Evolutionary conservation across 2,113 vertebrate species (phyloP).

Genomic region (Nannobrachium achirus): DNA sequence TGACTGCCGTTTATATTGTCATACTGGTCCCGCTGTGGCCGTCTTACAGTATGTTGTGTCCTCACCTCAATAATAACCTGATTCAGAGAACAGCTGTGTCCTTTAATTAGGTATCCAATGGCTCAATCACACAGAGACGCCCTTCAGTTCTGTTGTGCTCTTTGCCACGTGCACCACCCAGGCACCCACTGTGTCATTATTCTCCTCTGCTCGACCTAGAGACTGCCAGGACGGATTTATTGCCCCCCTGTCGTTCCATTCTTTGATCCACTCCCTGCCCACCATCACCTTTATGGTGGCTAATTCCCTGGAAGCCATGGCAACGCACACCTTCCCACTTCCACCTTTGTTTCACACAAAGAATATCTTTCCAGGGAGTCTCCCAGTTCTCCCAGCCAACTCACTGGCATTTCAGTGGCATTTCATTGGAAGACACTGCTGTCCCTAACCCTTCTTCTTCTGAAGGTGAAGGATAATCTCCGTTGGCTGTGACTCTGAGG

Average conservation of each 20-base stretch:
- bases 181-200: no score
- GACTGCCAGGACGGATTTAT: neutral
- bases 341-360: neutral
- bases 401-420: conserved; percentile 6
- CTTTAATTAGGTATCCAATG: conserved; percentile 32
- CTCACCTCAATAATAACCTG: neutral
- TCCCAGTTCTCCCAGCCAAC: neutral
- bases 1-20: neutral
- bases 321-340: neutral
- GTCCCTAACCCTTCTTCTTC: conserved; percentile 2
- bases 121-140: conserved; percentile 40
- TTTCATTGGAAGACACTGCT: neutral
- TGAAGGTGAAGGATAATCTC: neutral
- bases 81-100: neutral
- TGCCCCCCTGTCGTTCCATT: neutral
- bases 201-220: conserved; percentile 3
- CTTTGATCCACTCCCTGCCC: neutral
- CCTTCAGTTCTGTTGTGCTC: neutral
- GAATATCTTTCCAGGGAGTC: conserved; percentile 20
- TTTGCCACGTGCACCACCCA: neutral
- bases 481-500: conserved; percentile 1
- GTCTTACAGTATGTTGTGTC: conserved; percentile 5
- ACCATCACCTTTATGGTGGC: conserved; percentile 8
- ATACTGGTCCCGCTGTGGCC: neutral
- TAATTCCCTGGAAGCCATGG: conserved; percentile 15